Percentiles rank a stretch among this genome's conserved stretches.
Conservation (phyloP, 2,113 vertebrate genomes). For the Nannobrachium achirus region DNA sequence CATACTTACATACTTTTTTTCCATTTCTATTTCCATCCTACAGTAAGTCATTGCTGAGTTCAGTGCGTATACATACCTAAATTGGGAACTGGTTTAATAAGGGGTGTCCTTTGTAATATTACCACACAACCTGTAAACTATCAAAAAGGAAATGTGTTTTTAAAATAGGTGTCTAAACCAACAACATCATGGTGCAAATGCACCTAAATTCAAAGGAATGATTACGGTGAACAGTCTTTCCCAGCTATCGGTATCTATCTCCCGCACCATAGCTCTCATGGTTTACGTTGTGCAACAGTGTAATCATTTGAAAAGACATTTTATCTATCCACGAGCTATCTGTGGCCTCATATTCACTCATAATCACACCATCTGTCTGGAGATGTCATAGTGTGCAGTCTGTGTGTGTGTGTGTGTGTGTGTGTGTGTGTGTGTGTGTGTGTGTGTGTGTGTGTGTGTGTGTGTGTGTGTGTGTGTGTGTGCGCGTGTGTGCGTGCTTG, state of each 20-base stretch:
- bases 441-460: not conserved
- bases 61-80: too few relatives aligned
- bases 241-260: slow-evolving; percentile 29
- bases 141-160: too few relatives aligned
- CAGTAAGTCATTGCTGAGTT: too few relatives aligned
- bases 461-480: not conserved
- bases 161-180: too few relatives aligned
- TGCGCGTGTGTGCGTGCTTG: not conserved
- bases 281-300: slow-evolving; percentile 42
- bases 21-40: too few relatives aligned
- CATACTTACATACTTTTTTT: too few relatives aligned
- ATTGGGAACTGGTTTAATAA: too few relatives aligned
- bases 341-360: slow-evolving; percentile 9
- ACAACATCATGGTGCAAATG: too few relatives aligned
- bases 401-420: slow-evolving; percentile 1
- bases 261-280: slow-evolving; percentile 50
- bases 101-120: too few relatives aligned
- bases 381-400: slow-evolving; percentile 23
- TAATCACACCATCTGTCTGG: slow-evolving; percentile 40
- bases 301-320: slow-evolving; percentile 20
- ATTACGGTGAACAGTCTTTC: not conserved
- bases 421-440: slow-evolving; percentile 28
- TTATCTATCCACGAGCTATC: slow-evolving; percentile 10
- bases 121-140: too few relatives aligned
- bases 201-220: too few relatives aligned